Conservation (phyloP, 2,113 vertebrate species). For the Spizaetus ornatus region DNA sequence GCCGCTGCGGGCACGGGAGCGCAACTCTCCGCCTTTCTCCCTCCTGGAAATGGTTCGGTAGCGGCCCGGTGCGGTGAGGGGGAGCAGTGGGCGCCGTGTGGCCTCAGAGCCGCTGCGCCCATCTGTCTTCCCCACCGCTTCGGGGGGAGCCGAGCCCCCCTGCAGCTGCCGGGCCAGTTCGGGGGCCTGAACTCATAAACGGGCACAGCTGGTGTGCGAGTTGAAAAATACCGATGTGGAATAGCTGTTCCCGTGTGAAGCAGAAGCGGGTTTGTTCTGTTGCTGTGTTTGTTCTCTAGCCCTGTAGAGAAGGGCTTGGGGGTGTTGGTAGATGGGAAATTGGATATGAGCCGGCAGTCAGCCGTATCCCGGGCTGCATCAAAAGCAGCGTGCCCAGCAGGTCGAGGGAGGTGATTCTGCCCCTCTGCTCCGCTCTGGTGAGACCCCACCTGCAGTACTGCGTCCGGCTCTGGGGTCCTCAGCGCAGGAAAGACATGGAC, state of each 20-base stretch:
- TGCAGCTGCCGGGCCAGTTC: neutral
- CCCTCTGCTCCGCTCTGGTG: accelerated
- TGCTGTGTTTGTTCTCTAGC: no score
- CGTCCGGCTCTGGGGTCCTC: accelerated
- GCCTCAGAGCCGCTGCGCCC: neutral
- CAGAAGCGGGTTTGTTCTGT: accelerated
- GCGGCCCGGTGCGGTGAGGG: accelerated
- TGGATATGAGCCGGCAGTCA: accelerated
- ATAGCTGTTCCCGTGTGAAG: accelerated
- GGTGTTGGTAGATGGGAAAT: accelerated
- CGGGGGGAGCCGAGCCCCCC: accelerated
- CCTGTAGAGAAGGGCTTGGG: accelerated
- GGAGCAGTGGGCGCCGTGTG: accelerated
- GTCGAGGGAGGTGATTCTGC: accelerated
- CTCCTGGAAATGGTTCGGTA: neutral
- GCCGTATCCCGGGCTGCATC: accelerated
- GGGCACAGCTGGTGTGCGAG: accelerated
- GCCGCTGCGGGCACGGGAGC: neutral
- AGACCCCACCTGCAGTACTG: accelerated
- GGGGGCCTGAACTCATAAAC: neutral
- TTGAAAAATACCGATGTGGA: neutral
- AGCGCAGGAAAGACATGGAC: accelerated
- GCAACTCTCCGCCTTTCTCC: accelerated
- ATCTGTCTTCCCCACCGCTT: accelerated
- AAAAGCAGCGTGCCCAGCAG: accelerated